Evolutionary conservation across 2,113 vertebrate genomes (phyloP).

Genomic region (Mastomys coucha): DNA sequence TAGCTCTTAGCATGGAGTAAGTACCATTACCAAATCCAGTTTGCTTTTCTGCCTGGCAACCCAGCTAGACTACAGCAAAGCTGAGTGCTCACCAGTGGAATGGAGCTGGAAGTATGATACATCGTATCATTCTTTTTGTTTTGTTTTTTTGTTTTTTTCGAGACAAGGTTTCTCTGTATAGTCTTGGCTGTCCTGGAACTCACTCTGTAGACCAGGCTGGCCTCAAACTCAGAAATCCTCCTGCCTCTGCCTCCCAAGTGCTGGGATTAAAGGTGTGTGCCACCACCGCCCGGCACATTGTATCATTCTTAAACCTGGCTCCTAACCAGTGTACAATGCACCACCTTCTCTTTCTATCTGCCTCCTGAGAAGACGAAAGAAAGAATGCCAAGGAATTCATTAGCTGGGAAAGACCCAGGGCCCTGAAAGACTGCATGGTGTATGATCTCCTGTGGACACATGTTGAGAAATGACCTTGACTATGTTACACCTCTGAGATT

Average conservation of each 20-base stretch:
- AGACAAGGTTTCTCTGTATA: too few relatives aligned
- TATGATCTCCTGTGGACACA: neutral
- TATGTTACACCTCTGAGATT: neutral
- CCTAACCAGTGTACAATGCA: neutral
- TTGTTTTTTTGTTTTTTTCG: too few relatives aligned
- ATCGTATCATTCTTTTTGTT: neutral
- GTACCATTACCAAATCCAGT: neutral
- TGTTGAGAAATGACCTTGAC: neutral
- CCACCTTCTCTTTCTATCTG: neutral
- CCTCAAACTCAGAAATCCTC: too few relatives aligned
- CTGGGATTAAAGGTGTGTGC: too few relatives aligned
- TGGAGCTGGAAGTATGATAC: neutral
- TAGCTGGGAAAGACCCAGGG: neutral
- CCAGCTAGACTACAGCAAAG: neutral
- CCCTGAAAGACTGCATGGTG: neutral
- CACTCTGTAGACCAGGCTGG: too few relatives aligned
- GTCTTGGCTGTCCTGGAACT: too few relatives aligned
- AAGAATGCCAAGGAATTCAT: neutral
- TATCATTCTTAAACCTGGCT: neutral
- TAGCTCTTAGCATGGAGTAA: neutral
- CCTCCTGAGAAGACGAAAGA: neutral
- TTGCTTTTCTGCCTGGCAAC: constrained; percentile 25
- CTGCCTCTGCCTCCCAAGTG: too few relatives aligned
- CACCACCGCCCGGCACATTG: too few relatives aligned
- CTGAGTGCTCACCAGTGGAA: neutral